Percentiles rank a stretch among this genome's conserved stretches.
phyloP scores from a whole-genome alignment of 2,888 invertebrate genomes.

The Elysia crispata region DNA sequence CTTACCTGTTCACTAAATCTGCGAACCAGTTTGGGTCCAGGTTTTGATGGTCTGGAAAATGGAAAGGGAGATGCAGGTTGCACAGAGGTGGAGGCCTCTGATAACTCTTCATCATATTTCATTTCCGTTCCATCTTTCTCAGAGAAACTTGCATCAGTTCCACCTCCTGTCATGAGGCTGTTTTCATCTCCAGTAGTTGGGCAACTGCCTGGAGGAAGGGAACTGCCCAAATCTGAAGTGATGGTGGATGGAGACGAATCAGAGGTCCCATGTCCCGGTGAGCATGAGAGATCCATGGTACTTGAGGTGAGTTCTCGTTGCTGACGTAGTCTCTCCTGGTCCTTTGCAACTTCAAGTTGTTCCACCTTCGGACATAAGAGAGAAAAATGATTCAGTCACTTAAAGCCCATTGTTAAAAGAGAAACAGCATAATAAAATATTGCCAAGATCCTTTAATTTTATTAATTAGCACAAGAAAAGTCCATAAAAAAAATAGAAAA shows the following conservation, averaged over 20 bases:
- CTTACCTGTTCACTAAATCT: conserved; percentile 56
- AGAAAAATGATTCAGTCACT: no score
- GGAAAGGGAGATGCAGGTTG: no score
- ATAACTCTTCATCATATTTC: conserved; percentile 25
- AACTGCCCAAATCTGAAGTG: not conserved
- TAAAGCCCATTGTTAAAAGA: no score
- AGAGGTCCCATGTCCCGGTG: not conserved
- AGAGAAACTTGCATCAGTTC: no score
- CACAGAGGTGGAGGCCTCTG: conserved; percentile 19
- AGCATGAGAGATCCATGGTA: conserved; percentile 27
- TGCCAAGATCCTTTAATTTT: no score
- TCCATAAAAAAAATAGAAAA: no score
- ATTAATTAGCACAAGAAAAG: no score
- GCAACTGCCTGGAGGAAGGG: not conserved
- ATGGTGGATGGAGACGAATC: no score
- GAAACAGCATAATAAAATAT: no score
- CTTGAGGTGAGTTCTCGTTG: not conserved
- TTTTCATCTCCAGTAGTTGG: not conserved
- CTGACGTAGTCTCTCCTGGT: conserved; percentile 16
- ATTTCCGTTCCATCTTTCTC: conserved; percentile 39
- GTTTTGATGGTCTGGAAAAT: conserved; percentile 37
- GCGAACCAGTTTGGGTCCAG: conserved; percentile 52
- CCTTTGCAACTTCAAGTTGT: conserved; percentile 81
- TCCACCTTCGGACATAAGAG: no score
- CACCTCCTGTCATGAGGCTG: no score